Evolutionary conservation across 2,113 vertebrate genomes (phyloP).

Genomic region (Dasyprocta punctata): DNA sequence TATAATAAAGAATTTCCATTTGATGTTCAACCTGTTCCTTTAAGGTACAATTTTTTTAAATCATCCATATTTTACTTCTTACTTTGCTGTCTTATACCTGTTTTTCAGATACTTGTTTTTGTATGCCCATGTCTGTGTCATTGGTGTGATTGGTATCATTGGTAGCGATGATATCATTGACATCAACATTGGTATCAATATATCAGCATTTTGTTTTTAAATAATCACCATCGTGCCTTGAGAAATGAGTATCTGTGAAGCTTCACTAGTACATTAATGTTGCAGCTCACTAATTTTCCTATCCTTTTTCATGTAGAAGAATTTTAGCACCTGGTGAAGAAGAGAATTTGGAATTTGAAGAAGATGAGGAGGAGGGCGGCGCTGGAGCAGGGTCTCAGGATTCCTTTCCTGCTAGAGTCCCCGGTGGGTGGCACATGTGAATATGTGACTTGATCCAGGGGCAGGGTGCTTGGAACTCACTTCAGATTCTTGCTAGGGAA

Average conservation of each 20-base stretch:
- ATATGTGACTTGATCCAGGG: background rate
- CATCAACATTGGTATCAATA: background rate
- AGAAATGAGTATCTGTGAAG: background rate
- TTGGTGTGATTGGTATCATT: background rate
- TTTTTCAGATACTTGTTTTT: background rate
- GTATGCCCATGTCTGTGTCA: background rate
- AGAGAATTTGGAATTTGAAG: slow-evolving; percentile 97
- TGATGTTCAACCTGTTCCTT: slow-evolving; percentile 97
- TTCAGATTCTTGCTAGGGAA: background rate
- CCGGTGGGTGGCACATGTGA: slow-evolving; percentile 87
- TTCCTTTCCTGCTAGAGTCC: slow-evolving; percentile 91
- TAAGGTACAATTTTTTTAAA: slow-evolving; percentile 89
- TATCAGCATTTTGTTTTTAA: background rate
- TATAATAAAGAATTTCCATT: slow-evolving; percentile 99
- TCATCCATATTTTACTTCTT: background rate
- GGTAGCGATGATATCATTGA: background rate
- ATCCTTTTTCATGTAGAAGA: slow-evolving; percentile 87
- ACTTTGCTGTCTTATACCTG: background rate
- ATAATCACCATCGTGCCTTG: background rate
- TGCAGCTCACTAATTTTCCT: background rate
- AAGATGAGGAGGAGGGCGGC: slow-evolving; percentile 95
- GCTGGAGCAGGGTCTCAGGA: slow-evolving; percentile 92
- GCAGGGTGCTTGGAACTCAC: background rate
- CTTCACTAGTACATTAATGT: background rate
- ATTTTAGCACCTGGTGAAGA: slow-evolving; percentile 98